phyloP scores from a whole-genome alignment of 2,888 invertebrate genomes.

The Cataglyphis altisquamis region DNA sequence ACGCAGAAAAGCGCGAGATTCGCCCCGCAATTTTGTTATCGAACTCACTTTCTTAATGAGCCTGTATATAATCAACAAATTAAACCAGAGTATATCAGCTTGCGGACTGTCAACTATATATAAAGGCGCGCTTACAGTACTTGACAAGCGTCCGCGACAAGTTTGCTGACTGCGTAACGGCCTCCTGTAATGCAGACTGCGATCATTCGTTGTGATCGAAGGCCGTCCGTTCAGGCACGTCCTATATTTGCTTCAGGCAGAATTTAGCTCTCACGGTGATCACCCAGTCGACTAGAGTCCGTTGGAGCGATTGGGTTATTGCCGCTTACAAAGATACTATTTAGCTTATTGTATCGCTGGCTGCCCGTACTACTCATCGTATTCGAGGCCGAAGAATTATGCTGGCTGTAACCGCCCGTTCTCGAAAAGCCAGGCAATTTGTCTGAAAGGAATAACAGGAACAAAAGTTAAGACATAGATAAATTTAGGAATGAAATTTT shows the following conservation, averaged over 20 bases:
- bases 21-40: neutral
- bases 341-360: conserved; percentile 85
- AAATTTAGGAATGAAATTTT: neutral
- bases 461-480: neutral
- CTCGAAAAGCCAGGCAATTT: conserved; percentile 84
- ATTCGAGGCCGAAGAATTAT: conserved; percentile 84
- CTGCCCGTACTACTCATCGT: conserved; percentile 85
- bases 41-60: neutral
- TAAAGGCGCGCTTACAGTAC: conserved; percentile 17
- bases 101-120: neutral
- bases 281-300: conserved; percentile 81
- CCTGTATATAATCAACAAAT: conserved; percentile 33
- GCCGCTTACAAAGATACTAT: conserved; percentile 80
- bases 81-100: conserved; percentile 6
- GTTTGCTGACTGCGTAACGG: conserved; percentile 40
- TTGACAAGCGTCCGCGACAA: conserved; percentile 27
- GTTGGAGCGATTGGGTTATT: conserved; percentile 78
- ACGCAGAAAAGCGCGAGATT: conserved; percentile 26
- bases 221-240: conserved; percentile 55
- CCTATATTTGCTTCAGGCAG: conserved; percentile 15
- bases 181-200: conserved; percentile 28
- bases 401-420: conserved; percentile 81
- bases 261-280: conserved; percentile 84
- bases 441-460: conserved; percentile 73
- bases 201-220: conserved; percentile 65